phyloP scores from a whole-genome alignment of 2,797 vertebrate species.

The Myotis vivesi region DNA sequence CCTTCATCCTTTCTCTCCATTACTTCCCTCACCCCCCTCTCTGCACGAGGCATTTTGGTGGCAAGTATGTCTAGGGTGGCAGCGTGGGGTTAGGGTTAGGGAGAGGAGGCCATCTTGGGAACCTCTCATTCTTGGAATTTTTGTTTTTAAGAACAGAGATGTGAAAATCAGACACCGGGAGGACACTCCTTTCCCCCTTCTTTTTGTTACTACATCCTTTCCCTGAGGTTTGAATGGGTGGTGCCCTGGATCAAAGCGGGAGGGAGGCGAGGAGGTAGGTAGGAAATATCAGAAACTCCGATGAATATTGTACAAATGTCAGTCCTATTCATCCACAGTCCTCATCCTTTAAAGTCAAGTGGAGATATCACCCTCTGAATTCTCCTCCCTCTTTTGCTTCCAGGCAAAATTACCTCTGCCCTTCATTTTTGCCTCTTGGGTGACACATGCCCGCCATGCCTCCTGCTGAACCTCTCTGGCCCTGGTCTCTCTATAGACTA shows the following conservation, averaged over 20 bases:
- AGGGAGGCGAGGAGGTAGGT: background rate
- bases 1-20: background rate
- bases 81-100: background rate
- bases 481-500: background rate
- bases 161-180: background rate
- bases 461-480: background rate
- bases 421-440: background rate
- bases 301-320: background rate
- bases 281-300: background rate
- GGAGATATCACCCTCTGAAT: background rate
- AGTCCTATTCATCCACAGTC: background rate
- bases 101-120: background rate
- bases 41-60: background rate
- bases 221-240: background rate
- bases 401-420: background rate
- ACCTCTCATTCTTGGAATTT: background rate
- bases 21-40: rapidly evolving
- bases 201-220: background rate
- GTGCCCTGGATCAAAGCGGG: background rate
- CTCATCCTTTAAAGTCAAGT: background rate
- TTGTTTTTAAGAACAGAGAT: background rate
- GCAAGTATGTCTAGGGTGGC: background rate
- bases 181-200: background rate
- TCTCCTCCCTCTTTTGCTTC: background rate
- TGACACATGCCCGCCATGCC: background rate